phyloP scores from a whole-genome alignment of 2,888 invertebrate genomes.

The Yponomeuta malinellus region DNA sequence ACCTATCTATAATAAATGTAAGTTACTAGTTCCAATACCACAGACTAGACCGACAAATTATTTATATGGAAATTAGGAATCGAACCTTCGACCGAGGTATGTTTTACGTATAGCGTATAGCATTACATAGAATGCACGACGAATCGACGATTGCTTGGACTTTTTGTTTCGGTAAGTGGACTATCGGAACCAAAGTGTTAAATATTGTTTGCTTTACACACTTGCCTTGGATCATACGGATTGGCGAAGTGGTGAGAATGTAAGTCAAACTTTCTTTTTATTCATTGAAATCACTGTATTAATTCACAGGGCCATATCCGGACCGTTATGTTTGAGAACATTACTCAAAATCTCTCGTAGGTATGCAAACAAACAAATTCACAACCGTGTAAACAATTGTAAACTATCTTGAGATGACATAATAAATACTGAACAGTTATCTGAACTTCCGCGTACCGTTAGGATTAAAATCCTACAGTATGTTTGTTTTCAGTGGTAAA shows the following conservation, averaged over 20 bases:
- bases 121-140: background rate
- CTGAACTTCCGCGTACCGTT: no score
- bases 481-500: no score
- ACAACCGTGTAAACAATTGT: background rate
- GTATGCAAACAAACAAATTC: slow-evolving; percentile 2
- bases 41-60: no score
- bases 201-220: no score
- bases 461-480: no score
- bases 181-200: background rate
- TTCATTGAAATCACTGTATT: background rate
- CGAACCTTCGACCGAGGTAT: background rate
- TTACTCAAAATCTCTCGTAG: background rate
- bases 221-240: background rate
- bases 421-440: background rate
- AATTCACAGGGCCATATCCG: background rate
- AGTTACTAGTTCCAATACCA: no score
- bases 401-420: background rate
- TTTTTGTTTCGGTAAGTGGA: background rate
- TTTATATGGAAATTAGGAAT: background rate
- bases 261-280: slow-evolving; percentile 10
- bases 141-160: background rate
- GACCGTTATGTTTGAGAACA: slow-evolving; percentile 9
- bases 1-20: no score
- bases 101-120: background rate
- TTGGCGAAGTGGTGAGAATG: slow-evolving; percentile 7